Evolutionary conservation across 2,888 invertebrate genomes (phyloP).

Genomic region (Euproctis similis): DNA sequence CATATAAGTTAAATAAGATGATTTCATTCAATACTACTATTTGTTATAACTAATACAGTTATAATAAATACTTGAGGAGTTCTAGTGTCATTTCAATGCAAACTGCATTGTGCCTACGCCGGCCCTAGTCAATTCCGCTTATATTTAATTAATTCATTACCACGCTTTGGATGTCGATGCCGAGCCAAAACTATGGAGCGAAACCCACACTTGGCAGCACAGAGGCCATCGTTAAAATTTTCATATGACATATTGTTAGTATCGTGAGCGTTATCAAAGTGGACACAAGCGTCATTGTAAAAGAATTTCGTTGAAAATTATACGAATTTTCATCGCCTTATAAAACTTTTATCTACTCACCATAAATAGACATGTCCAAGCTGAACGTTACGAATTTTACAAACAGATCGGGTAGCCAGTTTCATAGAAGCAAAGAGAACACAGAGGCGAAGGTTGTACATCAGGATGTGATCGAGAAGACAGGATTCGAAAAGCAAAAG

Average conservation of each 20-base stretch:
- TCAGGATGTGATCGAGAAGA: conserved; percentile 52
- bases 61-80: conserved; percentile 15
- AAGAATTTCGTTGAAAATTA: conserved; percentile 44
- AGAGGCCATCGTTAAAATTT: conserved; percentile 49
- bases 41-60: conserved; percentile 5
- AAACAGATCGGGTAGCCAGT: conserved; percentile 40
- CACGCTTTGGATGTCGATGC: conserved; percentile 64
- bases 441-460: conserved; percentile 33
- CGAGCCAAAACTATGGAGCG: conserved; percentile 69
- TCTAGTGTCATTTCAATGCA: conserved; percentile 46
- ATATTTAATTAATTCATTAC: conserved; percentile 65
- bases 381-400: conserved; percentile 54
- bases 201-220: conserved; percentile 62
- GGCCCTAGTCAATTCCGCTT: conserved; percentile 26
- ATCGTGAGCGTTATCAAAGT: conserved; percentile 44
- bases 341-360: conserved; percentile 19
- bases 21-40: too few relatives aligned
- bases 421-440: conserved; percentile 27
- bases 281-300: conserved; percentile 41
- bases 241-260: conserved; percentile 52
- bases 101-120: conserved; percentile 56
- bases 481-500: conserved; percentile 50
- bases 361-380: conserved; percentile 49
- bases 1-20: too few relatives aligned
- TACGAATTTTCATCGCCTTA: conserved; percentile 37